Conservation (phyloP, 2,113 vertebrate genomes). For the Leucoraja erinaceus region DNA sequence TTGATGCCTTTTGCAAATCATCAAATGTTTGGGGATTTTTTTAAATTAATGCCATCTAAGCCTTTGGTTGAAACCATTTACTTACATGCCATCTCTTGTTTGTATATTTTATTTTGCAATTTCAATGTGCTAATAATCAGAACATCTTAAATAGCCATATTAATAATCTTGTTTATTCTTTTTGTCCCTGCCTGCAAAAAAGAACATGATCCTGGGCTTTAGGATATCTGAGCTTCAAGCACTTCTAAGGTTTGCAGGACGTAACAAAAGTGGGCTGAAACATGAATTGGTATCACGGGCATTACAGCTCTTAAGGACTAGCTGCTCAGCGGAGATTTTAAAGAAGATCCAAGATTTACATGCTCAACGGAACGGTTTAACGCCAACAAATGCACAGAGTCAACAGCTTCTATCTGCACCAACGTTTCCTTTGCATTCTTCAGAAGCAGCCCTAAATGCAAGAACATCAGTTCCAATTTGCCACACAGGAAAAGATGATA, state of each 20-base stretch:
- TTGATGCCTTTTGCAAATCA: background rate
- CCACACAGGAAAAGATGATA: conserved; percentile 42
- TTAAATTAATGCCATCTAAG: background rate
- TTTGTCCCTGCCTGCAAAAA: background rate
- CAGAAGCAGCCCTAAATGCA: conserved; percentile 32
- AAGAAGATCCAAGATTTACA: conserved; percentile 96
- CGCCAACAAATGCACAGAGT: background rate
- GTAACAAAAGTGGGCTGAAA: conserved; percentile 97
- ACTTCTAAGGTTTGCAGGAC: conserved; percentile 90
- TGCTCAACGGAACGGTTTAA: conserved; percentile 71
- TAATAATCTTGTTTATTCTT: conserved; percentile 45
- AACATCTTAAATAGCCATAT: background rate
- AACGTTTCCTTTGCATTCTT: conserved; percentile 27
- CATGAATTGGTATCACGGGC: conserved; percentile 93
- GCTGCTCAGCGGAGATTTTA: conserved; percentile 92
- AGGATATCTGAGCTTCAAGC: conserved; percentile 97
- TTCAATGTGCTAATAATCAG: background rate
- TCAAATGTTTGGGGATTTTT: background rate
- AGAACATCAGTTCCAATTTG: conserved; percentile 33
- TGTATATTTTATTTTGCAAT: background rate
- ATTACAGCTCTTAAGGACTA: conserved; percentile 86
- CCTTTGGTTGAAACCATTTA: background rate
- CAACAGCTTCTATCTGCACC: conserved; percentile 13
- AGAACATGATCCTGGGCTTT: conserved; percentile 99
- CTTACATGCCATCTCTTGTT: background rate